Evolutionary conservation across 2,888 invertebrate species (phyloP).

Genomic region (Ichneumoninae sp.): DNA sequence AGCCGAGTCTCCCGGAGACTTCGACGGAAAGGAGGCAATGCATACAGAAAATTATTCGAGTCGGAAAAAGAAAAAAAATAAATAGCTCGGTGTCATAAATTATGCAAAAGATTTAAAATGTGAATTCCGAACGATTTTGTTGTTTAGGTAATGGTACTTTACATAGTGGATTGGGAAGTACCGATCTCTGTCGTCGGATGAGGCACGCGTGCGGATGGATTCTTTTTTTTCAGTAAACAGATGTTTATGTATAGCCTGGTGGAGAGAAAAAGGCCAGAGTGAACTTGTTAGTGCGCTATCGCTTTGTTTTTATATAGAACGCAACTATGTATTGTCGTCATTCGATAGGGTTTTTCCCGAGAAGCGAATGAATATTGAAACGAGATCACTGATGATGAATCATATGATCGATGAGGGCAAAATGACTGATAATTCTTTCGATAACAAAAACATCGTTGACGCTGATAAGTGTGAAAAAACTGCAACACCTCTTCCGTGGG

Average conservation of each 20-base stretch:
- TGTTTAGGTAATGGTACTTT: not conserved
- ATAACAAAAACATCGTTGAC: slow-evolving; percentile 16
- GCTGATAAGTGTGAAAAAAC: not conserved
- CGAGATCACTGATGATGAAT: slow-evolving; percentile 43
- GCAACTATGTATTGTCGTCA: slow-evolving; percentile 46
- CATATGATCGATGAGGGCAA: slow-evolving; percentile 31
- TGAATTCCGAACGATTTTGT: not conserved
- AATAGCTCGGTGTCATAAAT: not conserved
- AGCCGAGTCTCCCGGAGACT: slow-evolving; percentile 21
- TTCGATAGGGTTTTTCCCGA: slow-evolving; percentile 60
- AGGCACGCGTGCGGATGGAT: not conserved
- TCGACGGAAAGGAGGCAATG: slow-evolving; percentile 11
- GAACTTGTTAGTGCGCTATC: slow-evolving; percentile 40
- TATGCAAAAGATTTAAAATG: not conserved
- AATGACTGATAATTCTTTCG: slow-evolving; percentile 1
- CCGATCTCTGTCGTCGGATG: not conserved
- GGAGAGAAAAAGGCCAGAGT: not conserved
- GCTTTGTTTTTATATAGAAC: slow-evolving; percentile 45
- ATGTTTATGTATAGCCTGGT: not conserved
- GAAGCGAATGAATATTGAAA: slow-evolving; percentile 55
- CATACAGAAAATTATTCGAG: not conserved
- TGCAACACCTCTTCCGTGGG: not conserved
- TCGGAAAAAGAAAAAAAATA: not conserved
- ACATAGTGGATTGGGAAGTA: slow-evolving; percentile 3
- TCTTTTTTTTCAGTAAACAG: not conserved